These are phyloP conservation scores for Camponotus fellah DNA, from an alignment of 2,888 invertebrate species.

Conservation along the genomic window DNA sequence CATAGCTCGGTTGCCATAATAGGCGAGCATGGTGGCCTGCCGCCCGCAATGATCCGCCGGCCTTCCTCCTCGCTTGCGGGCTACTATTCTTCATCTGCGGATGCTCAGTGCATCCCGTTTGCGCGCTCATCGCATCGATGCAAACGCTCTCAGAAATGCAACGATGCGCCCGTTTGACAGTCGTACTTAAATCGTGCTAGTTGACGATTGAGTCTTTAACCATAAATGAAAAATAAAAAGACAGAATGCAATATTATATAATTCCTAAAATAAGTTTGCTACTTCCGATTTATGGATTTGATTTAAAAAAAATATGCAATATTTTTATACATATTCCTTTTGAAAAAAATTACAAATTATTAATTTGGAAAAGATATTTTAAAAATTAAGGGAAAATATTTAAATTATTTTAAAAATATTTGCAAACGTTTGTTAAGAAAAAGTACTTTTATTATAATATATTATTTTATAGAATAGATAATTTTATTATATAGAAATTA, in stretches of 20 bases:
- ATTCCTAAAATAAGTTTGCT: neutral
- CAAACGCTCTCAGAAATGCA: constrained; percentile 30
- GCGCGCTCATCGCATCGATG: neutral
- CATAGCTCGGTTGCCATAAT: constrained; percentile 79
- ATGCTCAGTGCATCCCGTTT: constrained; percentile 60
- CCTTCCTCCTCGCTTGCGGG: constrained; percentile 68
- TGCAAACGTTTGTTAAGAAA: neutral
- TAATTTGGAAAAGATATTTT: neutral
- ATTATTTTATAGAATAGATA: neutral
- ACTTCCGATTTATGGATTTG: neutral
- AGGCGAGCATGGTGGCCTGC: constrained; percentile 82
- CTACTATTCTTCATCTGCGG: constrained; percentile 71
- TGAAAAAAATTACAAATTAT: neutral
- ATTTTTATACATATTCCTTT: neutral
- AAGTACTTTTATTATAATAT: neutral
- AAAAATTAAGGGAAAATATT: neutral
- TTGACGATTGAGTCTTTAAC: neutral
- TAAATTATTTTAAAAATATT: neutral
- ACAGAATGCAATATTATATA: neutral
- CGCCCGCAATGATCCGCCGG: constrained; percentile 57
- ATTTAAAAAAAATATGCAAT: neutral
- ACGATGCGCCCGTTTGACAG: neutral
- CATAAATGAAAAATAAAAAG: neutral
- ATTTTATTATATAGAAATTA: neutral
- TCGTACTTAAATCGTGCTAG: neutral